Evolutionary conservation across 1,140 invertebrate genomes (phyloP).

Genomic region (Drosophila pseudoananassae): DNA sequence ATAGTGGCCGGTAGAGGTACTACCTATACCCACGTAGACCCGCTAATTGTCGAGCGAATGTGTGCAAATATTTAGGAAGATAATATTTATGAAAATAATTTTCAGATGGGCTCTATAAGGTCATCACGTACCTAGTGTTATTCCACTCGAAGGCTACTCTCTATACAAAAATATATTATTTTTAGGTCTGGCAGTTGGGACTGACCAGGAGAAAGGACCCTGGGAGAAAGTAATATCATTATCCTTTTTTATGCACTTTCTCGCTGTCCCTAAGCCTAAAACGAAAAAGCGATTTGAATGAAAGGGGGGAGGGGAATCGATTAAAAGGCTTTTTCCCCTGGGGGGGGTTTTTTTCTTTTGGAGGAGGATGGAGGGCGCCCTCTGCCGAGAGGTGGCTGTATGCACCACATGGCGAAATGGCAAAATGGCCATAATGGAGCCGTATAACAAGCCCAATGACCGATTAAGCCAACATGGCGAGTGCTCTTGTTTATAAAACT

Average conservation of each 20-base stretch:
- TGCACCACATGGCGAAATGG: constrained; percentile 75
- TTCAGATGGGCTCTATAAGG: constrained; percentile 8
- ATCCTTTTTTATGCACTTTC: constrained; percentile 16
- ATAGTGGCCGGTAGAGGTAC: too few species aligned
- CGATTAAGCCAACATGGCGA: constrained; percentile 73
- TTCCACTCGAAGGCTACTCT: too few species aligned
- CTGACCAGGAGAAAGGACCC: constrained; percentile 1
- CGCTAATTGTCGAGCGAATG: constrained; percentile 26
- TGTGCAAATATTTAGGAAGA: constrained; percentile 36
- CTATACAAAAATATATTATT: too few species aligned
- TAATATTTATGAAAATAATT: constrained; percentile 37
- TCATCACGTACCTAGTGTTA: too few species aligned
- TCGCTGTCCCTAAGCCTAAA: constrained; percentile 8
- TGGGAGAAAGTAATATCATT: constrained; percentile 10
- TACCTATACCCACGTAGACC: too few species aligned
- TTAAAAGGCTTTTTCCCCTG: constrained; percentile 75
- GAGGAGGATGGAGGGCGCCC: constrained; percentile 4
- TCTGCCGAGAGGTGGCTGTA: constrained; percentile 27
- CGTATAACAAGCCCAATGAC: constrained; percentile 80
- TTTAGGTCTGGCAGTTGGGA: too few species aligned
- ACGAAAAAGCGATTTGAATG: constrained; percentile 71
- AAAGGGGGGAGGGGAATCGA: constrained; percentile 58
- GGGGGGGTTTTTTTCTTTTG: too few species aligned
- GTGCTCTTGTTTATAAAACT: constrained; percentile 30
- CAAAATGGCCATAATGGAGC: constrained; percentile 77